Percentiles rank a stretch among this genome's conserved stretches.
Evolutionary conservation across 2,113 vertebrate genomes (phyloP).

Genomic region (Oncorhynchus clarkii): DNA sequence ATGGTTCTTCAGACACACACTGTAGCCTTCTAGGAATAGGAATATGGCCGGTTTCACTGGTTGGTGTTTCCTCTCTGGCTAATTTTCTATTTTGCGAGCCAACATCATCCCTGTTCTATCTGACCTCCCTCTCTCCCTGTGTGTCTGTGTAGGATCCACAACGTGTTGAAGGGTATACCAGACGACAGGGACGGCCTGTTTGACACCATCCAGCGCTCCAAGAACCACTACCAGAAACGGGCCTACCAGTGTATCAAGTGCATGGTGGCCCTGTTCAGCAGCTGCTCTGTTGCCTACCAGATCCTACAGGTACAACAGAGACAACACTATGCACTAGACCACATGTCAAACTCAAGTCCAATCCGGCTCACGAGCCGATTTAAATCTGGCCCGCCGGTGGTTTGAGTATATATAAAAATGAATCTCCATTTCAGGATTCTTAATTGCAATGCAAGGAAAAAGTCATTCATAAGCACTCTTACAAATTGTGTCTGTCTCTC

Average conservation of each 20-base stretch:
- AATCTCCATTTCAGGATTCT: background rate
- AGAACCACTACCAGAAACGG: conserved; percentile 99
- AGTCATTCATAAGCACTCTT: background rate
- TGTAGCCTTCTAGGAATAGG: too few species aligned
- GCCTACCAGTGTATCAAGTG: conserved; percentile 99
- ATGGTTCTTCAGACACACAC: too few species aligned
- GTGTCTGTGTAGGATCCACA: conserved; percentile 88
- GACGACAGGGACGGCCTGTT: conserved; percentile 97
- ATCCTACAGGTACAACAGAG: conserved; percentile 86
- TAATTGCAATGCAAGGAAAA: too few species aligned
- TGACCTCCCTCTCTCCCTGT: background rate
- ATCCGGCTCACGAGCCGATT: too few species aligned
- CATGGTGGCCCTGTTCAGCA: conserved; percentile 99
- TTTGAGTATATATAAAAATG: background rate
- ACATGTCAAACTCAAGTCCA: too few species aligned
- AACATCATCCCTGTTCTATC: too few species aligned
- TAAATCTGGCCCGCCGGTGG: too few species aligned
- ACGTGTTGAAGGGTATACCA: conserved; percentile 97
- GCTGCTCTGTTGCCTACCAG: conserved; percentile 98
- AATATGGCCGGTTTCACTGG: too few species aligned
- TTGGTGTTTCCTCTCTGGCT: too few species aligned
- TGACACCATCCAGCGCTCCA: conserved; percentile 98
- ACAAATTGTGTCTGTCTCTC: background rate
- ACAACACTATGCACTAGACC: too few species aligned
- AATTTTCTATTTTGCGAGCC: too few species aligned